A percentile compares a stretch with the other conserved stretches of the same genome.
Evolutionary conservation across 2,888 invertebrate genomes (phyloP).

Genomic region (Pterostichus niger): DNA sequence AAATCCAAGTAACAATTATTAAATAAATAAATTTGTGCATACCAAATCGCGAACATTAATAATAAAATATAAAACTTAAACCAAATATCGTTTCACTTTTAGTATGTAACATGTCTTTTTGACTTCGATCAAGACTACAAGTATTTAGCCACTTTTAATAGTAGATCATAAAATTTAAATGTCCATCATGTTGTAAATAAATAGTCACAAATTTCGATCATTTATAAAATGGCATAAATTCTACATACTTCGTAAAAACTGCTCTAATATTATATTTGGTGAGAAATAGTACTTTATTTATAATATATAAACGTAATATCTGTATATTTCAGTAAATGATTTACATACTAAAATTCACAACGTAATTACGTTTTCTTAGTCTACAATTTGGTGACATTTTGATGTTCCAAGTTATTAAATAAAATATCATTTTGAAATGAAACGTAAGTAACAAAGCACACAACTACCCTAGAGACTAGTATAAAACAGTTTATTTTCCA

Average conservation of each 20-base stretch:
- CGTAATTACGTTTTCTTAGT: neutral
- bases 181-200: no score
- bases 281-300: neutral
- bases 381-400: constrained; percentile 25
- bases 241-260: neutral
- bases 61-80: no score
- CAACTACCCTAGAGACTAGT: constrained; percentile 38
- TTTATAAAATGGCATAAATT: neutral
- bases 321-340: constrained; percentile 33
- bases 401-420: constrained; percentile 31
- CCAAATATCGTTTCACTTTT: no score
- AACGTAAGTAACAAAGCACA: constrained; percentile 14
- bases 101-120: no score
- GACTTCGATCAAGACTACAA: no score
- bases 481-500: constrained; percentile 40
- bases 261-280: neutral
- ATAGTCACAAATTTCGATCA: no score
- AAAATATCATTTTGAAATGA: constrained; percentile 8
- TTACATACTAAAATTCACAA: constrained; percentile 28
- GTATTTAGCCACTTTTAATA: no score
- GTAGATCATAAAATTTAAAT: no score
- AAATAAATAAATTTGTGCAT: no score
- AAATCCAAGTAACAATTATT: no score
- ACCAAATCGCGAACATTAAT: no score
- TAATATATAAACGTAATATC: constrained; percentile 26